Conservation (phyloP, 35 echinoderm and acorn worm genomes). For the Apostichopus californicus region DNA sequence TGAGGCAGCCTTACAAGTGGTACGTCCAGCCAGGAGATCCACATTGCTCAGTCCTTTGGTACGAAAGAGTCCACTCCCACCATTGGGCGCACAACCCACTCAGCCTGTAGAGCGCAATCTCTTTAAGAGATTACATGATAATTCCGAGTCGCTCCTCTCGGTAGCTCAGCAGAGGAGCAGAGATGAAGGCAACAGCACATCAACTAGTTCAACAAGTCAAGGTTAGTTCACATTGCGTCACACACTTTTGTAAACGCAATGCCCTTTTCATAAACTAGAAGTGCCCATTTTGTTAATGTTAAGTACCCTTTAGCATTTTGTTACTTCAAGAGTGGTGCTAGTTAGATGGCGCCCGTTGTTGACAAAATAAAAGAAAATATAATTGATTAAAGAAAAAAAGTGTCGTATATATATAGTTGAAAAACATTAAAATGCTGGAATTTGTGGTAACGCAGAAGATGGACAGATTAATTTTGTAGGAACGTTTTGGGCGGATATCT, state of each 20-base stretch:
- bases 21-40: constrained; percentile 1
- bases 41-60: constrained; percentile 3
- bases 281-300: no score
- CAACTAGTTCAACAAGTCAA: background rate
- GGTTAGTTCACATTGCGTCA: background rate
- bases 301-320: no score
- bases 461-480: no score
- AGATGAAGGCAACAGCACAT: background rate
- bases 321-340: no score
- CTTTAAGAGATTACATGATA: constrained; percentile 34
- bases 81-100: background rate
- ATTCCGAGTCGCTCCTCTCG: background rate
- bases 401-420: no score
- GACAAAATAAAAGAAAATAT: no score
- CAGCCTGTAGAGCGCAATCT: background rate
- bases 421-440: no score
- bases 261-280: no score
- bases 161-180: background rate
- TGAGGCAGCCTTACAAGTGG: background rate
- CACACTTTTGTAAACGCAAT: background rate
- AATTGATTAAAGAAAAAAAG: no score
- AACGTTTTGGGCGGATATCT: no score
- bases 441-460: no score
- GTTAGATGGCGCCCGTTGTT: no score
- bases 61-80: constrained; percentile 26